phyloP scores from a whole-genome alignment of 2,888 invertebrate genomes.

The Leptothorax acervorum region DNA sequence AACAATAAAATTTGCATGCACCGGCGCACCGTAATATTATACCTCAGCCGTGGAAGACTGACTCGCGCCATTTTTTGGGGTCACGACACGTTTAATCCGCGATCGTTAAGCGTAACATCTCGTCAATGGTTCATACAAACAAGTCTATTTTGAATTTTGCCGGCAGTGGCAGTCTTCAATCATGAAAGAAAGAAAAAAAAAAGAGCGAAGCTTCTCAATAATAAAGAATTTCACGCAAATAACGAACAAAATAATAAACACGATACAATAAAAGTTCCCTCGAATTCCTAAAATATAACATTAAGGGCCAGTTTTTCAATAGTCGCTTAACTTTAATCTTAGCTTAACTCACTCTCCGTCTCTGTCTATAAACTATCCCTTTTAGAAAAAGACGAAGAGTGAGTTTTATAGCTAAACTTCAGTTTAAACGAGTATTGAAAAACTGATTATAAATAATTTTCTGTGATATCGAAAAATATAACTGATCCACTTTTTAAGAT shows the following conservation, averaged over 20 bases:
- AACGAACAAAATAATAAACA: not conserved
- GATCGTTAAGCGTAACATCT: constrained; percentile 40
- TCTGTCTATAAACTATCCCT: too few species aligned
- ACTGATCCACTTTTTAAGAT: not conserved
- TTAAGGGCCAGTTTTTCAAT: too few species aligned
- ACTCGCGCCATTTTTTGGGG: constrained; percentile 41
- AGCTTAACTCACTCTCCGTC: too few species aligned
- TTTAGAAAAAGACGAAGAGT: too few species aligned
- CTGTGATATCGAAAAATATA: not conserved
- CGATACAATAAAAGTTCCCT: too few species aligned
- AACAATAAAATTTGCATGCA: constrained; percentile 60
- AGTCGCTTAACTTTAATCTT: too few species aligned
- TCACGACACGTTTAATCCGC: constrained; percentile 33
- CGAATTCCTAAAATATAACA: not conserved
- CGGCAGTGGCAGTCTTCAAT: not conserved
- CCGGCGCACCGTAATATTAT: constrained; percentile 57
- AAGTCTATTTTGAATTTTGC: not conserved
- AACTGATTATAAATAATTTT: not conserved
- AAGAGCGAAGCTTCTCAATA: not conserved
- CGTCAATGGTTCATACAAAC: not conserved
- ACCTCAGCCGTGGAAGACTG: constrained; percentile 42
- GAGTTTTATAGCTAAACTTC: too few species aligned
- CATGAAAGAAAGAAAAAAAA: not conserved
- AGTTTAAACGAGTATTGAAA: too few species aligned
- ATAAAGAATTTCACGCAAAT: not conserved